Evolutionary conservation across 92 coral and sea anemone genomes (phyloP).

Genomic region (Heliopora coerulea): DNA sequence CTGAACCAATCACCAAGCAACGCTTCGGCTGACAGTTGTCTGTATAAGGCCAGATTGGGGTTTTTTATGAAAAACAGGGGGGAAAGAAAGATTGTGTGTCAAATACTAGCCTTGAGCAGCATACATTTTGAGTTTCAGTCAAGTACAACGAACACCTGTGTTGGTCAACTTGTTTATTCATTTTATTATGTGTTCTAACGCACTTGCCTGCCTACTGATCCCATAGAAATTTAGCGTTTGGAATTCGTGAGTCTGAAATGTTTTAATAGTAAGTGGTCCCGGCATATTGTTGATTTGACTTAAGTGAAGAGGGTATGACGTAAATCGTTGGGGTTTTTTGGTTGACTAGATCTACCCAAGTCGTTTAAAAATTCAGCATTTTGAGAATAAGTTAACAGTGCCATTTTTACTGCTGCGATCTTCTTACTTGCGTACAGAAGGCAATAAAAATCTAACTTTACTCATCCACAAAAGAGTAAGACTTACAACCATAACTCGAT

Average conservation of each 20-base stretch:
- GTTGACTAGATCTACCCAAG: no score
- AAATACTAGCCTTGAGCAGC: not conserved
- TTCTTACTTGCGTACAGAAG: no score
- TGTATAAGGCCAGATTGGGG: constrained; percentile 34
- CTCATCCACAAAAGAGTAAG: no score
- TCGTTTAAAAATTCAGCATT: not conserved
- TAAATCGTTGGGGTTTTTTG: not conserved
- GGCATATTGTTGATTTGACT: not conserved
- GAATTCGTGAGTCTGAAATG: not conserved
- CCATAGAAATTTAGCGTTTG: not conserved
- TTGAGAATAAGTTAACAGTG: not conserved
- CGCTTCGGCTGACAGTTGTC: constrained; percentile 19
- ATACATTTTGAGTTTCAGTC: no score
- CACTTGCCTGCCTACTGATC: no score
- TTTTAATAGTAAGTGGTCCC: not conserved
- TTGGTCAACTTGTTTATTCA: no score
- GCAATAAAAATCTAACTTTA: no score
- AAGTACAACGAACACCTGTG: no score
- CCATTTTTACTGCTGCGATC: no score
- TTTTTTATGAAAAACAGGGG: constrained; percentile 1
- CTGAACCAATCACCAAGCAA: constrained; percentile 21
- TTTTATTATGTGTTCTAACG: no score
- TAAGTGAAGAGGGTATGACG: not conserved
- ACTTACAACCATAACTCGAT: no score
- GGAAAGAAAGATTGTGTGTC: no score